These are phyloP conservation scores for Campylomormyrus tamandua DNA, from an alignment of 2,113 vertebrate species.

Conservation along the genomic window DNA sequence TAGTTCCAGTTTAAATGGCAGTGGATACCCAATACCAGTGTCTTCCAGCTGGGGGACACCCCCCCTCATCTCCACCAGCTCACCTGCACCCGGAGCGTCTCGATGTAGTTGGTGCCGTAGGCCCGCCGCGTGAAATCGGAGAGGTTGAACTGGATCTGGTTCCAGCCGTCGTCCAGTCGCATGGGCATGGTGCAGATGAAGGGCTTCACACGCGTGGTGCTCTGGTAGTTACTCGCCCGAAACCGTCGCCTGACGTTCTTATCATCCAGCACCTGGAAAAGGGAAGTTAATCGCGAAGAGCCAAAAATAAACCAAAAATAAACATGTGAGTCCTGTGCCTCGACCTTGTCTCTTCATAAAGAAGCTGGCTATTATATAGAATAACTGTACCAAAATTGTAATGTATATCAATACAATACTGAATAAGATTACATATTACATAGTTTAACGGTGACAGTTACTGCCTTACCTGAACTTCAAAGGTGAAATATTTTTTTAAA, in stretches of 20 bases:
- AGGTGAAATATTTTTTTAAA: constrained; percentile 94
- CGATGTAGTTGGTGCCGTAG: constrained; percentile 90
- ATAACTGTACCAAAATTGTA: background rate
- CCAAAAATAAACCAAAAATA: background rate
- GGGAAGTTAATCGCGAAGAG: background rate
- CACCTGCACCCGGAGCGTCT: constrained; percentile 93
- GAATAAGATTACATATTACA: background rate
- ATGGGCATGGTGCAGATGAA: constrained; percentile 99
- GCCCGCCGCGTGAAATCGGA: constrained; percentile 88
- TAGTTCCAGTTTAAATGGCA: background rate
- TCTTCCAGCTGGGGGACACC: background rate
- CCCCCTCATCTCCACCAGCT: background rate
- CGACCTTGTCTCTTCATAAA: background rate
- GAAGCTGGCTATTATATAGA: background rate
- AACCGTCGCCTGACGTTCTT: constrained; percentile 90
- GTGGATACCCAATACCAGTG: background rate
- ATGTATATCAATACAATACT: background rate
- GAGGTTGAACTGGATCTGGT: constrained; percentile 96
- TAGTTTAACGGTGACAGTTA: background rate
- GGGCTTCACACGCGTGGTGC: constrained; percentile 87
- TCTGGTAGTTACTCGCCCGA: constrained; percentile 94
- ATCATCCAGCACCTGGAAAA: constrained; percentile 83
- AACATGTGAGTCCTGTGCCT: background rate
- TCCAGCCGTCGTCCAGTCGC: constrained; percentile 93
- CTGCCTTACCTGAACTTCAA: constrained; percentile 87